phyloP scores from a whole-genome alignment of 2,797 vertebrate species.

The Aeoliscus strigatus region DNA sequence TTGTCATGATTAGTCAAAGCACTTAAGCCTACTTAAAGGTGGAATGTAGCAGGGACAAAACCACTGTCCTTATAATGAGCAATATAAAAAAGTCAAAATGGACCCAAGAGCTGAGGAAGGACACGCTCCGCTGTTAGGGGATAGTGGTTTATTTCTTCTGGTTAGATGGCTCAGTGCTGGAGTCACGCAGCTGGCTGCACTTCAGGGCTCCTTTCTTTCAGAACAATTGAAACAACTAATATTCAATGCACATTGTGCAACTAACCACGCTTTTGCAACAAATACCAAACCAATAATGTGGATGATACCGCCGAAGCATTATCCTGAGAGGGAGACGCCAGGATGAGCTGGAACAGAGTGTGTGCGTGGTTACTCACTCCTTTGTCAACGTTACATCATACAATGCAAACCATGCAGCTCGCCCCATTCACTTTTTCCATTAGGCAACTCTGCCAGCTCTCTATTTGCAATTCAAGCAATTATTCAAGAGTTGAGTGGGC shows the following conservation, averaged over 20 bases:
- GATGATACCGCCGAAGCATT: slow-evolving; percentile 9
- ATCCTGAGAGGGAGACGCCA: slow-evolving; percentile 29
- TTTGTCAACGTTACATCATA: slow-evolving; percentile 76
- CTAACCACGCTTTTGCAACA: background rate
- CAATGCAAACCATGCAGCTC: slow-evolving; percentile 66
- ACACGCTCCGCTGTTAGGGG: slow-evolving; percentile 1
- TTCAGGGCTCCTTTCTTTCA: background rate
- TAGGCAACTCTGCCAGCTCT: slow-evolving; percentile 59
- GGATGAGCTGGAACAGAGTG: slow-evolving; percentile 29
- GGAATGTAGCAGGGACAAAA: slow-evolving; percentile 32
- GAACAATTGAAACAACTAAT: background rate
- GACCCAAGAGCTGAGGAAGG: slow-evolving; percentile 15
- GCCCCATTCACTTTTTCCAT: slow-evolving; percentile 75
- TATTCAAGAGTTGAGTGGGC: slow-evolving; percentile 33
- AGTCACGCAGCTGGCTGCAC: slow-evolving; percentile 1
- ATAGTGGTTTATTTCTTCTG: slow-evolving; percentile 10
- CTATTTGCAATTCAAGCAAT: slow-evolving; percentile 60
- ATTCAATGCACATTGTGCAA: slow-evolving; percentile 5
- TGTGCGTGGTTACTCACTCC: slow-evolving; percentile 66
- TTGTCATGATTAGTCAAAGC: slow-evolving; percentile 39
- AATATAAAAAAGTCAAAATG: slow-evolving; percentile 36
- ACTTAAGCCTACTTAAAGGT: slow-evolving; percentile 34
- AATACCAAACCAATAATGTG: slow-evolving; percentile 5
- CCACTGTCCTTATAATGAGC: slow-evolving; percentile 30
- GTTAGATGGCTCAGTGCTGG: slow-evolving; percentile 9